Conservation (phyloP, 1,140 invertebrate genomes). For the Temnothorax curvispinosus region DNA sequence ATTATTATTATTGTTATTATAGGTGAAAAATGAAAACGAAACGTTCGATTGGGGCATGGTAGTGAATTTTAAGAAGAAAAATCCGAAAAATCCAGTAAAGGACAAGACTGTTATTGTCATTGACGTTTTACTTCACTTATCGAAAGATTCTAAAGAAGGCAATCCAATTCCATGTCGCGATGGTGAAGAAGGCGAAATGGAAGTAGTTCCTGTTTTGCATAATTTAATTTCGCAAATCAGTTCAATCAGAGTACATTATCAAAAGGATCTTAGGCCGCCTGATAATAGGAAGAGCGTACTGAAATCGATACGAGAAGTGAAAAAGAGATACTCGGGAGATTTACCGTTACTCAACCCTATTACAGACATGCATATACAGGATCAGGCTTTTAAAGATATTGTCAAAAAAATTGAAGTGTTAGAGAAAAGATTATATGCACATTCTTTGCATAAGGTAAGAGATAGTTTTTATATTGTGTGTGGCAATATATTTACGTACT, state of each 20-base stretch:
- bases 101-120: conserved; percentile 89
- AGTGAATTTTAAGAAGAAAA: conserved; percentile 95
- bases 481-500: neutral
- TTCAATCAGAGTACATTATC: conserved; percentile 95
- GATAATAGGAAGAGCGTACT: conserved; percentile 94
- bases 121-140: conserved; percentile 93
- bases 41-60: conserved; percentile 99
- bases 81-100: conserved; percentile 87
- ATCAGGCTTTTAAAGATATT: conserved; percentile 92
- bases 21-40: conserved; percentile 94
- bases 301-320: conserved; percentile 96
- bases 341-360: conserved; percentile 97
- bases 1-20: conserved; percentile 52
- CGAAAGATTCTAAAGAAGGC: conserved; percentile 86
- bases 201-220: conserved; percentile 95
- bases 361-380: conserved; percentile 98
- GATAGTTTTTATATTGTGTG: neutral
- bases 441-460: conserved; percentile 92
- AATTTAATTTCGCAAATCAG: conserved; percentile 95
- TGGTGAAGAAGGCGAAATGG: conserved; percentile 92
- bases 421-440: conserved; percentile 93
- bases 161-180: conserved; percentile 89
- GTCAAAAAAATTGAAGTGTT: conserved; percentile 93
- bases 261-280: conserved; percentile 93
- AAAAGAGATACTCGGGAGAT: conserved; percentile 94